Evolutionary conservation across 2,888 invertebrate genomes (phyloP).

Genomic region (Saturnia pavonia): DNA sequence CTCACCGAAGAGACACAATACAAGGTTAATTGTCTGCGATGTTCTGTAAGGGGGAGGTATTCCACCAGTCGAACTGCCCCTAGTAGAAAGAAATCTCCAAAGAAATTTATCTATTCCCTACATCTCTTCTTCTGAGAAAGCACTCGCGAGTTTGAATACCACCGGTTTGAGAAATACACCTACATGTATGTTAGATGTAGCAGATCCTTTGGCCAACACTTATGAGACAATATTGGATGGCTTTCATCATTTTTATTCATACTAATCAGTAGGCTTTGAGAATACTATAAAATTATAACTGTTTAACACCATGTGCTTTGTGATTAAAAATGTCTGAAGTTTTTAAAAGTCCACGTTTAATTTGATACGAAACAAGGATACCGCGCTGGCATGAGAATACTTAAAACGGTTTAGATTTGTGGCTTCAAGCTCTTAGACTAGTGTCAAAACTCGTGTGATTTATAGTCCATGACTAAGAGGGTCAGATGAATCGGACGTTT

Average conservation of each 20-base stretch:
- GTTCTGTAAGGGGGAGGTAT: no score
- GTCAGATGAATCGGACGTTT: slow-evolving; percentile 6
- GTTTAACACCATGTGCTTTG: no score
- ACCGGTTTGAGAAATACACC: background rate
- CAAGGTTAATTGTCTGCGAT: no score
- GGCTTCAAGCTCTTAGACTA: background rate
- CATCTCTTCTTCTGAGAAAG: background rate
- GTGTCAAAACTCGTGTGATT: slow-evolving; percentile 5
- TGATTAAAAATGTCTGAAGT: background rate
- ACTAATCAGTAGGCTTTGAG: background rate
- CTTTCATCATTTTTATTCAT: background rate
- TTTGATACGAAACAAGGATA: background rate
- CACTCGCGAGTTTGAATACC: background rate
- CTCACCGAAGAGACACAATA: no score
- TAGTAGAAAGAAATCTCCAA: no score
- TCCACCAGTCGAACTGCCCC: no score
- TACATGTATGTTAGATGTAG: background rate
- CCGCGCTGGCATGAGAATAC: background rate
- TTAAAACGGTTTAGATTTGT: background rate
- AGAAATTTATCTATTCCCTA: no score
- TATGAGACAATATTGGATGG: background rate
- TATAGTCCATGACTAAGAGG: slow-evolving; percentile 10
- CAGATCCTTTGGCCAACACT: background rate
- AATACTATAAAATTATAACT: background rate
- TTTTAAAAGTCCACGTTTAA: background rate